Percentiles rank a stretch among this genome's conserved stretches.
Conservation (phyloP, 2,113 vertebrate species). For the Steatornis caripensis region DNA sequence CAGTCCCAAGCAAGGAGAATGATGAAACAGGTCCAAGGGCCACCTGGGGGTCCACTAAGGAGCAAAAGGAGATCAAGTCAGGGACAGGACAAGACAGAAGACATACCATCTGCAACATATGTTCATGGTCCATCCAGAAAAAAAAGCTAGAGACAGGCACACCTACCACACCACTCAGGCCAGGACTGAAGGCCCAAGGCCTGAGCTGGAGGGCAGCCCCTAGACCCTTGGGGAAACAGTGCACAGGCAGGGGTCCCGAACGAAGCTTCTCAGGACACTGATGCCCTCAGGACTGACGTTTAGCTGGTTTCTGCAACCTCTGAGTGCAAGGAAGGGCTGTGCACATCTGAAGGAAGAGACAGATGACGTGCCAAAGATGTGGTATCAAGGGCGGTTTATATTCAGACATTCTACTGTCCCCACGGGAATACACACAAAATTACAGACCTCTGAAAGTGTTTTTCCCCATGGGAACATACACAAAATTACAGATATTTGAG, state of each 20-base stretch:
- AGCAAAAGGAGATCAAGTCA: not conserved
- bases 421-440: not conserved
- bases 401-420: not conserved
- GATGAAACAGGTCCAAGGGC: not conserved
- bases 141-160: not conserved
- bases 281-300: not conserved
- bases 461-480: not conserved
- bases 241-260: not conserved
- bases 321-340: not conserved
- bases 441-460: not conserved
- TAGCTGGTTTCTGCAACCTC: not conserved
- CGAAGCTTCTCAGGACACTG: not conserved
- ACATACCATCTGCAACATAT: not conserved
- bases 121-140: not conserved
- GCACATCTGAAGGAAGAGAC: not conserved
- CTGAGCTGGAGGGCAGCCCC: not conserved
- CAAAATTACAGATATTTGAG: not conserved
- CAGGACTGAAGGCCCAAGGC: not conserved
- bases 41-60: rapidly evolving
- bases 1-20: not conserved
- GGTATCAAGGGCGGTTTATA: not conserved
- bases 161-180: not conserved
- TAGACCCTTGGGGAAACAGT: not conserved
- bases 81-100: not conserved
- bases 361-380: not conserved